phyloP scores from a whole-genome alignment of 2,113 vertebrate species.

The Corydoras sp. region DNA sequence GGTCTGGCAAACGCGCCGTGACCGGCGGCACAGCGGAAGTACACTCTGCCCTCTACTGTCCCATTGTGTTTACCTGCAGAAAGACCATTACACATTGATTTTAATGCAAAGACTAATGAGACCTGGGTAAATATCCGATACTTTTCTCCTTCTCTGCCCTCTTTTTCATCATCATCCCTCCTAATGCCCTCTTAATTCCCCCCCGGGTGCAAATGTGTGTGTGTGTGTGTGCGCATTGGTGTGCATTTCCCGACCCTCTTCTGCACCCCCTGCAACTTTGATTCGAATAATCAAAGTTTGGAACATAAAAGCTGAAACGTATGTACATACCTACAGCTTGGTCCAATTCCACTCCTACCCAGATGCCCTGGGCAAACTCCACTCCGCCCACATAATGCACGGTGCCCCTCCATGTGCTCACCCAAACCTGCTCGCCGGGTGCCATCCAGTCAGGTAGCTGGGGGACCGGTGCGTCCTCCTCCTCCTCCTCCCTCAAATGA shows the following conservation, averaged over 20 bases:
- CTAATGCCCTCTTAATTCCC: no score
- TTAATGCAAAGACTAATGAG: no score
- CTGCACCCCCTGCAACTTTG: no score
- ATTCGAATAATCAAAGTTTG: no score
- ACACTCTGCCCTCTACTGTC: slow-evolving; percentile 76
- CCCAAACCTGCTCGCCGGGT: slow-evolving; percentile 70
- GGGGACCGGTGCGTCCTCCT: slow-evolving; percentile 52
- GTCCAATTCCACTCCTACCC: slow-evolving; percentile 76
- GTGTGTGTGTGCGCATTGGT: no score
- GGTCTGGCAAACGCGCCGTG: slow-evolving; percentile 77
- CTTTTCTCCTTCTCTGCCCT: no score
- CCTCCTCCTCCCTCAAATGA: slow-evolving; percentile 44
- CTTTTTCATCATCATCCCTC: no score
- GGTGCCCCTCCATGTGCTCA: slow-evolving; percentile 69
- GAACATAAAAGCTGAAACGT: no score
- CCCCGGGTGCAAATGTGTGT: no score
- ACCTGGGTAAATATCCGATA: no score
- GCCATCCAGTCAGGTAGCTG: slow-evolving; percentile 71
- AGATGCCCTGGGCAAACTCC: slow-evolving; percentile 78
- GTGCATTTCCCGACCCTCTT: no score
- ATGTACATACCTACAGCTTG: slow-evolving; percentile 71
- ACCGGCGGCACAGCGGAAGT: slow-evolving; percentile 73
- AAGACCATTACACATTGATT: slow-evolving; percentile 12
- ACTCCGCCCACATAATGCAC: slow-evolving; percentile 73
- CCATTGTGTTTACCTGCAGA: slow-evolving; percentile 76